Conservation (phyloP, 2,113 vertebrate genomes). For the Silurus glanis region DNA sequence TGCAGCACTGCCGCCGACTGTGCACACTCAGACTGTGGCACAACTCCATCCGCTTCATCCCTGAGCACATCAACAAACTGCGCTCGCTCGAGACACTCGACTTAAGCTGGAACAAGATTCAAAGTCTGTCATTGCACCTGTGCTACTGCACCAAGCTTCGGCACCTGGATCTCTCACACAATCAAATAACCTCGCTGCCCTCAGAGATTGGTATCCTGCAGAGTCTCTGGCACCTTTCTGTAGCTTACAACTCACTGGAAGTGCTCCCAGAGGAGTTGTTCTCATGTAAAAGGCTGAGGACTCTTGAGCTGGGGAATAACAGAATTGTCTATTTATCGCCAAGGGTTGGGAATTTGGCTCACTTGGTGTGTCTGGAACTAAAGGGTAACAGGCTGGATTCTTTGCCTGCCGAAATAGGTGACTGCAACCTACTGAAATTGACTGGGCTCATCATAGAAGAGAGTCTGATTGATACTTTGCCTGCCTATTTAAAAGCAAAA, state of each 20-base stretch:
- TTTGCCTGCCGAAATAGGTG: conserved; percentile 75
- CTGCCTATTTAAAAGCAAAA: conserved; percentile 69
- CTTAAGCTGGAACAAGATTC: conserved; percentile 83
- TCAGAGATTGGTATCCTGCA: conserved; percentile 80
- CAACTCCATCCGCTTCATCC: conserved; percentile 82
- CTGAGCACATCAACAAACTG: conserved; percentile 83
- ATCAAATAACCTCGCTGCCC: conserved; percentile 76
- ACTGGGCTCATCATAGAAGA: conserved; percentile 76
- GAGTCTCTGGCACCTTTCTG: conserved; percentile 76
- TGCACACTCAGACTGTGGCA: conserved; percentile 80
- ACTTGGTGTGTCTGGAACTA: conserved; percentile 78
- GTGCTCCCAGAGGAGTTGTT: conserved; percentile 82
- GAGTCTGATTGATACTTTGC: conserved; percentile 74
- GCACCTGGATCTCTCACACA: conserved; percentile 84
- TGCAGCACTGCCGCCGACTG: conserved; percentile 85
- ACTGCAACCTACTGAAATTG: conserved; percentile 71
- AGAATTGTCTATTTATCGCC: conserved; percentile 73
- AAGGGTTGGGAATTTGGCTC: conserved; percentile 69
- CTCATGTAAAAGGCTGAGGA: conserved; percentile 80
- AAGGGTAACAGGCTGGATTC: conserved; percentile 80
- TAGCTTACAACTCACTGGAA: conserved; percentile 81
- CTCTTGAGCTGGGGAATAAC: conserved; percentile 77
- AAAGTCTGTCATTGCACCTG: conserved; percentile 74
- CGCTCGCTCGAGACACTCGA: conserved; percentile 77
- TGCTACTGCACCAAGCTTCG: conserved; percentile 80